Base-by-base conservation (phyloP, 1,140 invertebrate genomes). In the Myzus persicae region DNA sequence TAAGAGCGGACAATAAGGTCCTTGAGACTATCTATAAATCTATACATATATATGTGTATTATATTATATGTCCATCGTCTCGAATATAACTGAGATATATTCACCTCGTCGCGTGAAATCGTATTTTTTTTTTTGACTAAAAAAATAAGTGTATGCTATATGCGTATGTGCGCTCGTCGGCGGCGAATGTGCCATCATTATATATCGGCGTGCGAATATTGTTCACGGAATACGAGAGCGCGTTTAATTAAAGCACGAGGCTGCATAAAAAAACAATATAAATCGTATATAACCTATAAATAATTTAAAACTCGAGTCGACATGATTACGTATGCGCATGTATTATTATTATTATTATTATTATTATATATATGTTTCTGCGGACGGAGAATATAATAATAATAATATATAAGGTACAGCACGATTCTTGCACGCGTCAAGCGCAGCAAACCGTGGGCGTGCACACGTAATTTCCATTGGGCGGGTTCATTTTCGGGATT, bases 321-420 rank as follows among this genome's bases (percentile, higher is more conserved):
- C 36, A 82, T 38, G 26, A 91, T 91, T 91, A 91, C 90, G 90
- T 91, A 91, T 91, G 90, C 90, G 90, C 90, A 91, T 91, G 90
- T 82, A 82, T 48, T 91, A 67, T 67, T 67, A 67, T 59, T 59
- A 59, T 59, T 67, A 31, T 51, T 22, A 22, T 67, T n/a, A 67
- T 31, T 31, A 31, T 59, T 59, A 26, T 54, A 59, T 84, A 42
- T 40, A 26, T 26, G 18, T 36, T 22, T 38, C 22, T 31, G 20
- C 44, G 14, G 85, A 88, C 44, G 44, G n/a, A 44, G 44, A 48
- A 22, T 22, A 84, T 84, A 31, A 42, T 44, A 82, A 84, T 44
- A 42, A 38, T 82, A n/a, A n/a, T n/a, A n/a, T n/a, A 82, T 38
- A 38, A 82, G 18, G 31, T 20, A 44, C 87, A 24, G 87, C 87